Evolutionary conservation across 2,113 vertebrate species (phyloP).

Genomic region (Silurus glanis): DNA sequence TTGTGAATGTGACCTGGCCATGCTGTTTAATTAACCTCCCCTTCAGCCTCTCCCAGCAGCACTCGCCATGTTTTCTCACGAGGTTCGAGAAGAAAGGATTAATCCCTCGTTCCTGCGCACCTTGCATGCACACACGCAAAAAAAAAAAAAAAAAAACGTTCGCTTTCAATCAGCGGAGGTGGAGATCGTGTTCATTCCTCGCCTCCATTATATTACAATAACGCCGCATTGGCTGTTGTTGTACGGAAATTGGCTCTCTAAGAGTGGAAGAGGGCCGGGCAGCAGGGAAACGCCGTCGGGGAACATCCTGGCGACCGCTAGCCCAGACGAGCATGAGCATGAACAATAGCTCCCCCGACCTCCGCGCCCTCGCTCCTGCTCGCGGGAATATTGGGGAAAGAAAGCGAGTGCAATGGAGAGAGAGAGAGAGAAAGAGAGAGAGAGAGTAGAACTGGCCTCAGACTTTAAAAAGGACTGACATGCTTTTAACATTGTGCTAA

Average conservation of each 20-base stretch:
- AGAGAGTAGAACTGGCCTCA: not conserved
- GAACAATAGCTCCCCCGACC: slow-evolving; percentile 50
- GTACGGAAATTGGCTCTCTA: slow-evolving; percentile 69
- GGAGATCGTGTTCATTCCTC: slow-evolving; percentile 14
- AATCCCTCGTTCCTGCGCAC: slow-evolving; percentile 50
- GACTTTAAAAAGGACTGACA: slow-evolving; percentile 27
- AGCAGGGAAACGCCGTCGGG: slow-evolving; percentile 38
- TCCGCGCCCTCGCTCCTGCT: slow-evolving; percentile 27
- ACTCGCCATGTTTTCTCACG: slow-evolving; percentile 57
- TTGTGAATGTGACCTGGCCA: slow-evolving; percentile 47
- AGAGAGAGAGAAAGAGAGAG: slow-evolving; percentile 1
- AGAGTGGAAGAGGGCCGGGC: slow-evolving; percentile 53
- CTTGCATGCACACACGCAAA: slow-evolving; percentile 45
- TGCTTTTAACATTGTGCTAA: slow-evolving; percentile 19
- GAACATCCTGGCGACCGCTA: slow-evolving; percentile 55
- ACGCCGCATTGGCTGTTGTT: slow-evolving; percentile 60
- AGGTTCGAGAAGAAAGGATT: slow-evolving; percentile 55
- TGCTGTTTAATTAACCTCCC: slow-evolving; percentile 55
- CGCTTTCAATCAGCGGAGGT: slow-evolving; percentile 46
- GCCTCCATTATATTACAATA: slow-evolving; percentile 49
- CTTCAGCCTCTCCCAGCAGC: slow-evolving; percentile 41
- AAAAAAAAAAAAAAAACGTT: slow-evolving; percentile 34
- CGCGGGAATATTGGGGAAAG: not conserved
- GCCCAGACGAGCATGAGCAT: slow-evolving; percentile 51
- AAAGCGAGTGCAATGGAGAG: not conserved